Evolutionary conservation across 2,113 vertebrate species (phyloP).

Genomic region (Paramormyrops kingsleyae): DNA sequence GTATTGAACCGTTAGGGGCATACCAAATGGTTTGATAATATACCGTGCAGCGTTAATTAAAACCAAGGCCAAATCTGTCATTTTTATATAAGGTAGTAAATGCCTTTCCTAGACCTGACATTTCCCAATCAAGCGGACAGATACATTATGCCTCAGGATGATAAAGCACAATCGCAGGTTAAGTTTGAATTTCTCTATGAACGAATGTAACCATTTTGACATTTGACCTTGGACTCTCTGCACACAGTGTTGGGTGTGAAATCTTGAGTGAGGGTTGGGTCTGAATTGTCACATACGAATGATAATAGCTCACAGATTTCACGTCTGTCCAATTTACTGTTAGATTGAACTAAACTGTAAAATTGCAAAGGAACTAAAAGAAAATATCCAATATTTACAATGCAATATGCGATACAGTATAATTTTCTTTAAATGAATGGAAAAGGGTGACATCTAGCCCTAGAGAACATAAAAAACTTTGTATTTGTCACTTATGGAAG

Average conservation of each 20-base stretch:
- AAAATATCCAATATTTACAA: background rate
- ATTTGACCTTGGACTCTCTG: background rate
- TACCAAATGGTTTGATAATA: no score
- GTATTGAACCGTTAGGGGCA: no score
- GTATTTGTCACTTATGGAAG: background rate
- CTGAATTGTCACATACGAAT: background rate
- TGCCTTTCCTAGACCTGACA: background rate
- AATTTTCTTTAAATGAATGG: background rate
- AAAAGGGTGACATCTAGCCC: background rate
- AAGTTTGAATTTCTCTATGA: background rate
- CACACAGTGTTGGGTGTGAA: background rate
- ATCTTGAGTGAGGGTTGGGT: background rate
- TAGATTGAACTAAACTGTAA: background rate
- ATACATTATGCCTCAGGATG: background rate
- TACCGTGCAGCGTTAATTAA: background rate
- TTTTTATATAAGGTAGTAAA: background rate
- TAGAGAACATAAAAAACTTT: background rate
- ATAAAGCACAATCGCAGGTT: background rate
- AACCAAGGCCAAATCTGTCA: background rate
- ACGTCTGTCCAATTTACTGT: background rate
- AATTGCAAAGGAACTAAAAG: background rate
- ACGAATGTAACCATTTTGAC: background rate
- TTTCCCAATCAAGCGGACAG: background rate
- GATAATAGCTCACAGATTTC: background rate
- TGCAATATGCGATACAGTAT: background rate